Evolutionary conservation across 2,797 vertebrate genomes (phyloP).

Genomic region (Antrozous pallidus): DNA sequence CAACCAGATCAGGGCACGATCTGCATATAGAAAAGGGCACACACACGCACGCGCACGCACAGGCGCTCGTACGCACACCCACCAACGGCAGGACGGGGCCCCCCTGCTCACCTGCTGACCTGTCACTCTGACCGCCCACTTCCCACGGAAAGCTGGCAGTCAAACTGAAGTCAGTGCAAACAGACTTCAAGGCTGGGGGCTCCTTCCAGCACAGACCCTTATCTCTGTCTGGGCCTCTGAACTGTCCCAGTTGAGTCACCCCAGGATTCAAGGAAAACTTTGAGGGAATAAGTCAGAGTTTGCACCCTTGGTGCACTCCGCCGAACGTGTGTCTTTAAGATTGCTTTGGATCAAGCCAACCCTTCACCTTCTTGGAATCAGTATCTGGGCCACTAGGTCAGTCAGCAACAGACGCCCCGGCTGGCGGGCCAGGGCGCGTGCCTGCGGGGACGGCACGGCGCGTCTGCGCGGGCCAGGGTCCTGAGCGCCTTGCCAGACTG

Average conservation of each 20-base stretch:
- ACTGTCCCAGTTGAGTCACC: not conserved
- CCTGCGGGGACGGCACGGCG: not conserved
- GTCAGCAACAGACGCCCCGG: not conserved
- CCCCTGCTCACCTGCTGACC: slow-evolving; percentile 48
- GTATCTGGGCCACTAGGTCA: not conserved
- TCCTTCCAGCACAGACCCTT: not conserved
- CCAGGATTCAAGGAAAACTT: not conserved
- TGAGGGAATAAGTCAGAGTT: not conserved
- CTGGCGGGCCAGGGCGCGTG: not conserved
- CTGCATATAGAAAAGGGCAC: not conserved
- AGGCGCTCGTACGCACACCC: not conserved
- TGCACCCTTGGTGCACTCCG: not conserved
- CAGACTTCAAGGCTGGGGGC: too few relatives aligned
- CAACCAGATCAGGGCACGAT: slow-evolving; percentile 45
- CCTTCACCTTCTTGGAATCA: not conserved
- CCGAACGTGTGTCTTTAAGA: not conserved
- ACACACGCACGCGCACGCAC: not conserved
- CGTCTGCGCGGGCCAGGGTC: not conserved
- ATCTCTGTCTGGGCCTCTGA: not conserved
- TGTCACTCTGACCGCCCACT: slow-evolving; percentile 41
- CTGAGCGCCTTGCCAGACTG: not conserved
- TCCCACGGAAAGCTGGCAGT: slow-evolving; percentile 48
- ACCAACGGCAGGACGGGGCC: not conserved
- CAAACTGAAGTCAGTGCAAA: slow-evolving; percentile 57
- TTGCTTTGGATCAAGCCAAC: not conserved